Conservation (phyloP, 2,888 invertebrate species). For the Drosophila heteroneura region DNA sequence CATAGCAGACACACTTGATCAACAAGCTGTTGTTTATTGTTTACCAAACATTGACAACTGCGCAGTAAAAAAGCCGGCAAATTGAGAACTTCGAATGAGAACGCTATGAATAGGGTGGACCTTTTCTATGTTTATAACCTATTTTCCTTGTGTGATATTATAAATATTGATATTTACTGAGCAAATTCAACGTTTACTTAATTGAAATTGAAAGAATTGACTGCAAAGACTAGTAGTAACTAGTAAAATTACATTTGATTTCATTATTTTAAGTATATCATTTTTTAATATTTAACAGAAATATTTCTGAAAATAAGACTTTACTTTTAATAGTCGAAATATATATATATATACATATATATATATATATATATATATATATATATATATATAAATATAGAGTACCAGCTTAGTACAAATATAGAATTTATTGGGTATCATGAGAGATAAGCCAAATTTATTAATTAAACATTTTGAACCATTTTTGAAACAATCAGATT, state of each 20-base stretch:
- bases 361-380: not conserved
- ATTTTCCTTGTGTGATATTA: not conserved
- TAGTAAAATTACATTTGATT: not conserved
- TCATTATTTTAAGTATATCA: too few species aligned
- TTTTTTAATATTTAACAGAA: too few species aligned
- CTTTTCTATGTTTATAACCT: constrained; percentile 13
- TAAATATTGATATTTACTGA: not conserved
- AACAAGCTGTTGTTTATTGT: constrained; percentile 50
- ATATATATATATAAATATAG: not conserved
- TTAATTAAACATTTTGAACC: not conserved
- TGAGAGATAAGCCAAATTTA: not conserved
- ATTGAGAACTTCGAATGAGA: constrained; percentile 25
- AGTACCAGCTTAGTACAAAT: not conserved
- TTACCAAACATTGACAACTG: constrained; percentile 68
- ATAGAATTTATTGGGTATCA: not conserved
- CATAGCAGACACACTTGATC: constrained; percentile 55
- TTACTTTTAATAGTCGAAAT: not conserved
- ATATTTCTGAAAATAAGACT: not conserved
- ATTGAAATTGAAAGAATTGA: not conserved
- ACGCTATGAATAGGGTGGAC: constrained; percentile 49
- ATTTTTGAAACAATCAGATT: not conserved
- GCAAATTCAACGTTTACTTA: not conserved
- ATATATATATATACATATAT: too few species aligned
- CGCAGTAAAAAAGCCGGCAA: constrained; percentile 65
- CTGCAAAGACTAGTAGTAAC: not conserved